Evolutionary conservation across 2,113 vertebrate species (phyloP).

Genomic region (Eptatretus burgeri): DNA sequence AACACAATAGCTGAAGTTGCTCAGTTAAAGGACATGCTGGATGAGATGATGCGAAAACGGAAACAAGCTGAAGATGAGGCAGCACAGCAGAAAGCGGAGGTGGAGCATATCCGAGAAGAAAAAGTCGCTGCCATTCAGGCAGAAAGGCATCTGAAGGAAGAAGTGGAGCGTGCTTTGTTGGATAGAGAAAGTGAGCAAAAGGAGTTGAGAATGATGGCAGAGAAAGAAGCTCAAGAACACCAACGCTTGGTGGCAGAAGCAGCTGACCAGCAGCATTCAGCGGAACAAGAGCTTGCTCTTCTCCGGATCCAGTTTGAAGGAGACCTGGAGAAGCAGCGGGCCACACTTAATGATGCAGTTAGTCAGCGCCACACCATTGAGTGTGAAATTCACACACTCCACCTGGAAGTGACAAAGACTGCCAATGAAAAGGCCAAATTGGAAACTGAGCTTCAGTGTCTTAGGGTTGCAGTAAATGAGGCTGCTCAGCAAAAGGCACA

Average conservation of each 20-base stretch:
- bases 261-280: conserved; percentile 60
- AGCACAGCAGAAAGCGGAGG: conserved; percentile 41
- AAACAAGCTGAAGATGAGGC: conserved; percentile 65
- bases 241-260: conserved; percentile 71
- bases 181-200: conserved; percentile 90
- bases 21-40: conserved; percentile 38
- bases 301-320: conserved; percentile 49
- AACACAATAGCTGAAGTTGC: conserved; percentile 66
- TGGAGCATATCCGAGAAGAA: conserved; percentile 66
- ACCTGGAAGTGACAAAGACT: conserved; percentile 54
- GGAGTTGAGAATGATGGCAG: conserved; percentile 47
- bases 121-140: conserved; percentile 59
- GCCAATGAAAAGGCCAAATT: conserved; percentile 52
- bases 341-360: conserved; percentile 54
- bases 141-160: conserved; percentile 45
- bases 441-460: conserved; percentile 54
- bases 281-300: conserved; percentile 45
- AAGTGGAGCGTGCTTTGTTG: conserved; percentile 59
- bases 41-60: conserved; percentile 62
- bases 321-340: conserved; percentile 55
- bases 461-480: conserved; percentile 56
- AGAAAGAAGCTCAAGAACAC: conserved; percentile 70
- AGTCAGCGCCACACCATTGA: conserved; percentile 58
- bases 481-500: conserved; percentile 44
- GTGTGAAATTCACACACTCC: conserved; percentile 59